Base-by-base conservation (phyloP, 1,140 invertebrate species). In the Cecropterus lyciades region DNA sequence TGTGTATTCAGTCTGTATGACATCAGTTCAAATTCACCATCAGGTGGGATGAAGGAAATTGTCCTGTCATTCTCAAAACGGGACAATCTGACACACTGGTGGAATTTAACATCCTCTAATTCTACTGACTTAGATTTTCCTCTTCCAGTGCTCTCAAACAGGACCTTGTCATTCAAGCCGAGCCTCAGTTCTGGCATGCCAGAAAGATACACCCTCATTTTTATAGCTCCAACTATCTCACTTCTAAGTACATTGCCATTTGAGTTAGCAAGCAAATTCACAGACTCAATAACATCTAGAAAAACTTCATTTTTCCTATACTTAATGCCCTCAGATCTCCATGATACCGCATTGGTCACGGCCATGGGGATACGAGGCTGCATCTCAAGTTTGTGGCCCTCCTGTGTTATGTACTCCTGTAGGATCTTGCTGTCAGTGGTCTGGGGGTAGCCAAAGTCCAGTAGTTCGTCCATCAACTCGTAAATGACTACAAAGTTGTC, bases 11-110 rank as follows among this genome's bases (percentile, higher is more conserved):
- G 92, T 53, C 99, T 95, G 91, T 99, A 99, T 0, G 98, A 99
- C 99, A 99, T 99, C n/a, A 99, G 92, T 89, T 99, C 99, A 94
- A 99, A 99, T 88, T 99, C 99, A 17, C 99, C 99, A 94, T 99
- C 99, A 0, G 99, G 99, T 43, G 99, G 99, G 83, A 99, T 99
- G 79, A 99, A 99, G 0, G 98, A 99, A 72, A 99, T 99, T 0
- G 98, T 99, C 40, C 99, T 94, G 85, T 99, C 99, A 87, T 99
- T 99, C 87, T 99, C 99, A 93, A 99, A 99, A 51, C 97, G 93
- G 0, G 99, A 99, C 51, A 99, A 91, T 70, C 99, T 94, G 0
- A 99, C 99, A 92, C 99, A 99, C 85, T 99, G 99, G 92, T 99
- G 99, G 85, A 99, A 99, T 89, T 99, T 99, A 0, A 99, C 98